phyloP scores from a whole-genome alignment of 2,797 vertebrate genomes.

The Antrozous pallidus region DNA sequence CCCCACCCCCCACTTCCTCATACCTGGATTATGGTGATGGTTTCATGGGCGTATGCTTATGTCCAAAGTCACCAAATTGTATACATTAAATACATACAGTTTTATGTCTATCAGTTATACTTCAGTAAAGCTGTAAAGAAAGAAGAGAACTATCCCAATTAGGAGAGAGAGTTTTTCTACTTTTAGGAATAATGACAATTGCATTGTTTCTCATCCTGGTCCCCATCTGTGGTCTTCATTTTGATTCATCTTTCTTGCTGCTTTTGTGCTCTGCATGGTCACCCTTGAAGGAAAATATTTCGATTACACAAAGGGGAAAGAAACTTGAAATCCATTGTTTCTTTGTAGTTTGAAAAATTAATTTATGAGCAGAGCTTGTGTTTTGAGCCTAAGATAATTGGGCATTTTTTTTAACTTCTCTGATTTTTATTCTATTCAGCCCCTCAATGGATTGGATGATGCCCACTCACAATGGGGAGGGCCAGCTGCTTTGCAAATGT shows the following conservation, averaged over 20 bases:
- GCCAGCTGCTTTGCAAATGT: background rate
- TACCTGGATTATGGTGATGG: background rate
- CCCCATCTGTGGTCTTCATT: background rate
- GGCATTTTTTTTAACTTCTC: background rate
- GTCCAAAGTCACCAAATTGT: background rate
- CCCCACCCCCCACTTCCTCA: fast-evolving
- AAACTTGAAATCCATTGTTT: background rate
- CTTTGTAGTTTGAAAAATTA: constrained; percentile 8
- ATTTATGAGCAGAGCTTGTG: background rate
- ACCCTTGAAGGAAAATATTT: background rate
- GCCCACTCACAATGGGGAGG: background rate
- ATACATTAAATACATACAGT: background rate
- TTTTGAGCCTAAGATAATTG: background rate
- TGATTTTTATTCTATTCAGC: background rate
- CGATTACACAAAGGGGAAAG: background rate
- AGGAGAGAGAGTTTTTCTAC: background rate
- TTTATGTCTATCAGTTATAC: background rate
- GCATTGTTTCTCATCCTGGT: background rate
- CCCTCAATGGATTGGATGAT: background rate
- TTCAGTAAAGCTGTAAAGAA: background rate
- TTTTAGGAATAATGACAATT: background rate
- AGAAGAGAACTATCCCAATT: background rate
- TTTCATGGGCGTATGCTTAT: background rate
- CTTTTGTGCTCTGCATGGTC: background rate
- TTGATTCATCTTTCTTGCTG: background rate